Evolutionary conservation across 2,888 invertebrate species (phyloP).

Genomic region (Bedellia somnulentella): DNA sequence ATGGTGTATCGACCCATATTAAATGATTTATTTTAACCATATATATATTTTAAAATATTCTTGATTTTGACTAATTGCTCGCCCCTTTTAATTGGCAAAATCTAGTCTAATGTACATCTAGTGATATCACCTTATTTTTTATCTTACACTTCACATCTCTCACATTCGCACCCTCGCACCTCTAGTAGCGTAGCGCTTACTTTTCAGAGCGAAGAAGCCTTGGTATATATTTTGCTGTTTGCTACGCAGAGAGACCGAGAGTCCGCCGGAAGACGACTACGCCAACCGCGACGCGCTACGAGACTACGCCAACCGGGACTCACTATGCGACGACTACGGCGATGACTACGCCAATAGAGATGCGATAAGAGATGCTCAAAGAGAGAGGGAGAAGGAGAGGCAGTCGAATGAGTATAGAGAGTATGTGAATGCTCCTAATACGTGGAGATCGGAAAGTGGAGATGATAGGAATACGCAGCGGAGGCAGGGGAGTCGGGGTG

Average conservation of each 20-base stretch:
- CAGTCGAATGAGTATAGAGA: conserved; percentile 44
- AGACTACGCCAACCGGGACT: conserved; percentile 49
- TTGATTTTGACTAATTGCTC: too few species aligned
- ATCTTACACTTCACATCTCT: too few species aligned
- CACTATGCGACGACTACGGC: conserved; percentile 47
- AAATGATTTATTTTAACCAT: too few species aligned
- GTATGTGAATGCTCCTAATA: conserved; percentile 49
- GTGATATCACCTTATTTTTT: too few species aligned
- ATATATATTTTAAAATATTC: too few species aligned
- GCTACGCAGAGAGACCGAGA: conserved; percentile 55
- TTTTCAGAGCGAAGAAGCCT: conserved; percentile 44
- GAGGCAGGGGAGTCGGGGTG: conserved; percentile 34
- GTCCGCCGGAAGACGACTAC: conserved; percentile 47
- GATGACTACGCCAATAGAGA: conserved; percentile 56
- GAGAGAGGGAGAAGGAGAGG: conserved; percentile 33
- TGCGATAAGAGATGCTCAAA: conserved; percentile 50
- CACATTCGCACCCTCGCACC: conserved; percentile 18
- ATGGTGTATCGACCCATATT: too few species aligned
- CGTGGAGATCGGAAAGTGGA: conserved; percentile 30
- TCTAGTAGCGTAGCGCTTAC: conserved; percentile 19
- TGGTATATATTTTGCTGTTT: conserved; percentile 50
- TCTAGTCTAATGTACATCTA: too few species aligned
- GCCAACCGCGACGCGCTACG: conserved; percentile 45
- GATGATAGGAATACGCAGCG: conserved; percentile 47
- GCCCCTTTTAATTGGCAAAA: too few species aligned